These are phyloP conservation scores for Erebia aethiops DNA, from an alignment of 2,888 invertebrate genomes.

Conservation along the genomic window DNA sequence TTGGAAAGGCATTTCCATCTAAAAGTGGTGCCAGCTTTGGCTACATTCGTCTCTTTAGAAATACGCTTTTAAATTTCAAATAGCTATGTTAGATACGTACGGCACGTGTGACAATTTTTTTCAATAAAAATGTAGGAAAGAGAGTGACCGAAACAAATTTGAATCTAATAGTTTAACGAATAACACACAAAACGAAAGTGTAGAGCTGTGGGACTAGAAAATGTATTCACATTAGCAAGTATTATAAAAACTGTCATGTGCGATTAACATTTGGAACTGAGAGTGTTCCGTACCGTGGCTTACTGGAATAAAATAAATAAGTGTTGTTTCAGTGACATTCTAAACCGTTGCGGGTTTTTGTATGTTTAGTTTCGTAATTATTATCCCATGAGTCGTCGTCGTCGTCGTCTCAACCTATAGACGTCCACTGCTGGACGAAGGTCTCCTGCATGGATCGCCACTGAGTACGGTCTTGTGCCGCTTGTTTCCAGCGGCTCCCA, in stretches of 20 bases:
- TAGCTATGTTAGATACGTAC: conserved; percentile 50
- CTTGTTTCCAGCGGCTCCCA: too few relatives aligned
- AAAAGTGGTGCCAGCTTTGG: conserved; percentile 58
- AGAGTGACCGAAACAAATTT: conserved; percentile 13
- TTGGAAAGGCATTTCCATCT: conserved; percentile 65
- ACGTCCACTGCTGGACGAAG: too few relatives aligned
- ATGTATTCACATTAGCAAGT: conserved; percentile 16
- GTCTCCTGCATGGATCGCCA: too few relatives aligned
- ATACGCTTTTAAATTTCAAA: conserved; percentile 56
- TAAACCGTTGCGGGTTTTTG: too few relatives aligned
- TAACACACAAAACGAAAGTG: conserved; percentile 15
- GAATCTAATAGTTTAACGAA: conserved; percentile 13
- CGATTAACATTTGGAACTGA: not conserved
- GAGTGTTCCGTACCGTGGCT: not conserved
- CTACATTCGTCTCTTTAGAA: conserved; percentile 64
- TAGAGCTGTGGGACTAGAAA: conserved; percentile 1
- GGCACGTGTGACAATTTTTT: conserved; percentile 33
- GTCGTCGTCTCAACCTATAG: too few relatives aligned
- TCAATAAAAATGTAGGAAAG: conserved; percentile 22
- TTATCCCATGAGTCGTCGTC: too few relatives aligned
- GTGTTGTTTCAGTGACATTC: too few relatives aligned
- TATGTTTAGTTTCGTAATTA: too few relatives aligned
- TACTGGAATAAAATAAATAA: not conserved
- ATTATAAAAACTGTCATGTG: conserved; percentile 5
- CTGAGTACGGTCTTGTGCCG: too few relatives aligned